Evolutionary conservation across 2,888 invertebrate species (phyloP), one percentile per base, ranked within the genome.

Genomic region (Dermolepida albohirtum): DNA sequence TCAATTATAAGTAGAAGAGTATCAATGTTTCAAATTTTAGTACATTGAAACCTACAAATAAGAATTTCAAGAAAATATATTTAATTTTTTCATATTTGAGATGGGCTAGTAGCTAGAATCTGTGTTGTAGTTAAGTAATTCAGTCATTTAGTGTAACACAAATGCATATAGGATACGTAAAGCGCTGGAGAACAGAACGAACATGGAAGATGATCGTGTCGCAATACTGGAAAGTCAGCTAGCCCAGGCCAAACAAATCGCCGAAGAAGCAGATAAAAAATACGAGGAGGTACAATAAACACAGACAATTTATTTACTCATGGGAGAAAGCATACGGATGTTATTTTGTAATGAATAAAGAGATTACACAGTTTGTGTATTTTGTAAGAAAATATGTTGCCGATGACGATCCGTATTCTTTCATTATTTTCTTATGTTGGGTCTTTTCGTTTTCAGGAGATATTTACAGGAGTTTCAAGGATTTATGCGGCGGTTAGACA

Each of bases 181-280:
- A 92, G 96, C 96, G 82, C 89, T 99, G 88, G 98, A 98, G 89
- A 98, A 97, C 88, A 92, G 98, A 86, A 94, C 95, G 86, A 97
- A 96, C 87, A 96, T 97, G 94, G 99, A 99, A 88, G 99, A 99
- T 84, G 98, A 99, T 87, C 92, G 98, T 85, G 97, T 99, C 85
- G 93, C 95, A 84, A 92, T 95, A 83, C 89, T 99, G 89, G 99
- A 99, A 87, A 93, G 94, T 79, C 98, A 99, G 87, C 92, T 99
- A 84, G 90, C 97, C 78, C 98, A 98, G 88, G 98, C 98, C 84
- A 98, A 98, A 89, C 92, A 96, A 87, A 98, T 98, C 87, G 98
- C 99, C 77, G 99, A 99, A 88, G 99, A 99, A 88, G 97, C 98
- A 78, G 99, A 99, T 89, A 95, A 97, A 88, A 98, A 98, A 94